Evolutionary conservation across 2,888 invertebrate genomes (phyloP), one percentile per base, ranked within the genome.

Genomic region (Dioctria linearis): DNA sequence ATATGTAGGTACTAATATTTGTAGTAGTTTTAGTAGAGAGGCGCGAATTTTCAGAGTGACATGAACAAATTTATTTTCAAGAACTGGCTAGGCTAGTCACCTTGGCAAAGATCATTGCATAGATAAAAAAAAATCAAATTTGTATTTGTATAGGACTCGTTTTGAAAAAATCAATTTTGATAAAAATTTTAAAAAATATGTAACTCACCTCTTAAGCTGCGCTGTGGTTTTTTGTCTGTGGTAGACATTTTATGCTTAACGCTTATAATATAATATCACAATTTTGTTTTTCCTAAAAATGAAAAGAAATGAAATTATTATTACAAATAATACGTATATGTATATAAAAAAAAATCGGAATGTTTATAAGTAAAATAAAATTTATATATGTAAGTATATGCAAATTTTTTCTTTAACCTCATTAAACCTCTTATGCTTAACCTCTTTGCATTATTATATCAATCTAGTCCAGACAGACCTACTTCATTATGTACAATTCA

Each of bases 221-320:
- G 86, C 46, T 86, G 82, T 13, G 86, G 86, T 67, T 85, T 85
- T 82, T 86, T 87, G 84, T 88, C 88, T 51, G 87, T 87, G 79
- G 87, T 88, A 82, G 88, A 87, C 88, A 88, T 88, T 83, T 82
- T 83, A 83, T 76, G 46, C 61, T 61, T n/a, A 61, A 8, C 73
- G 46, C 49, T 67, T 25, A 57, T 13, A 40, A 59, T 11, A 54
- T 11, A 73, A 57, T 73, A 73, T 59, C 73, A 42, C 73, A 73
- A 49, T 42, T 39, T 2, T 25, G 25, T 25, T 6, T 9, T 37
- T 43, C 73, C 73, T 73, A 42, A 73, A 73, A 73, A 2, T 11
- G 13, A 73, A 57, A n/a, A 67, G 11, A 65, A 69, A 37, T 51
- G 40, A 54, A 69, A 51, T 39, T 37, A 37, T 51, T 37, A 39